These are phyloP conservation scores for Drosophila triauraria DNA, from an alignment of 1,140 invertebrate species.

Conservation along the genomic window DNA sequence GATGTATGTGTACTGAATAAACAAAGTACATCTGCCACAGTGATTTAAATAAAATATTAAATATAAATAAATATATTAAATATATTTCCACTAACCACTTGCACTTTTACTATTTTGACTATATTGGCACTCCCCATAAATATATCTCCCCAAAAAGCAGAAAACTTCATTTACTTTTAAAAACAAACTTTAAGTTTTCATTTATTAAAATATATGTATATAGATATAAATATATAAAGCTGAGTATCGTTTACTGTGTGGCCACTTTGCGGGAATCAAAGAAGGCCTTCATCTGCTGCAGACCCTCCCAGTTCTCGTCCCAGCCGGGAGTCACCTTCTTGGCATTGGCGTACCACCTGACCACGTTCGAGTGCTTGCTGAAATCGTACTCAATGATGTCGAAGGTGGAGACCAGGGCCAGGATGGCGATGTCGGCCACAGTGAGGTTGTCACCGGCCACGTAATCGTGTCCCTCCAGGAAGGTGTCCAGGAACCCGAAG, in stretches of 20 bases:
- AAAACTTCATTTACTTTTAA: neutral
- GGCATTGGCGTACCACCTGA: constrained; percentile 46
- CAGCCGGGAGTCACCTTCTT: constrained; percentile 51
- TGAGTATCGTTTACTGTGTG: constrained; percentile 3
- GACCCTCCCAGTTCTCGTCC: constrained; percentile 37
- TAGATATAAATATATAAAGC: neutral
- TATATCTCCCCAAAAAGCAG: neutral
- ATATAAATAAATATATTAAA: too few species aligned
- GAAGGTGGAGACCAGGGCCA: constrained; percentile 47
- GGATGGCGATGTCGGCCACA: constrained; percentile 44
- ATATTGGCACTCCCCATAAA: neutral
- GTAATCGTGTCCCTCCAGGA: constrained; percentile 46
- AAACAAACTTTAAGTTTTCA: neutral
- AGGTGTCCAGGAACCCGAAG: constrained; percentile 31
- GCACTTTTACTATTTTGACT: too few species aligned
- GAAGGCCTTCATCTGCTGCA: constrained; percentile 8
- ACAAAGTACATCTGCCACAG: too few species aligned
- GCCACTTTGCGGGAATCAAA: constrained; percentile 1
- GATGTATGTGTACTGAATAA: too few species aligned
- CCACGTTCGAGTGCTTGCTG: constrained; percentile 45
- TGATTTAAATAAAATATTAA: too few species aligned
- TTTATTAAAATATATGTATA: too few species aligned
- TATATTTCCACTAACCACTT: too few species aligned
- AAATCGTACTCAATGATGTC: constrained; percentile 26
- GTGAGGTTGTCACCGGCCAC: constrained; percentile 47